These are phyloP conservation scores for Enteromius viviparus DNA, from an alignment of 2,797 vertebrate species.

Conservation along the genomic window DNA sequence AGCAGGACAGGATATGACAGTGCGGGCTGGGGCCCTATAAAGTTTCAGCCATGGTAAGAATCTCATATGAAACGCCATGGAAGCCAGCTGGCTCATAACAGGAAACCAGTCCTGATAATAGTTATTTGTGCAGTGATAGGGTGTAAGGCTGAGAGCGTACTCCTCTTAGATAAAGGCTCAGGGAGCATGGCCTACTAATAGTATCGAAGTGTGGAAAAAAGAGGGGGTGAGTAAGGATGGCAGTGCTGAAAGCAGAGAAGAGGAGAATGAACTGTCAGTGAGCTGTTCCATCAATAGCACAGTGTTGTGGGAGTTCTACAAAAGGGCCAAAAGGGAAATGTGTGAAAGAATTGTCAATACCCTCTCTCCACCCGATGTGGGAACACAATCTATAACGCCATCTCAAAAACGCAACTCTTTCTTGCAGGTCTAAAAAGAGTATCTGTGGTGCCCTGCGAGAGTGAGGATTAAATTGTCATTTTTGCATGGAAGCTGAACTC, in stretches of 20 bases:
- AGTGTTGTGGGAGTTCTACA: conserved; percentile 23
- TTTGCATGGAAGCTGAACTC: conserved; percentile 23
- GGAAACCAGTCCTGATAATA: conserved; percentile 42
- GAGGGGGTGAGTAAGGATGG: conserved; percentile 27
- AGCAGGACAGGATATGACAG: conserved; percentile 33
- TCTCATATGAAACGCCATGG: conserved; percentile 30
- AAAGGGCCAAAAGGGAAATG: conserved; percentile 22
- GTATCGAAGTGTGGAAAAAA: conserved; percentile 33
- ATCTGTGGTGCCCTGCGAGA: background rate
- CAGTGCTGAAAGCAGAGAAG: conserved; percentile 13
- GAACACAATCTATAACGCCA: conserved; percentile 28
- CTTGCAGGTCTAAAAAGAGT: conserved; percentile 29
- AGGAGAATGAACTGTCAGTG: conserved; percentile 38
- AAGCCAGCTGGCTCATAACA: conserved; percentile 25
- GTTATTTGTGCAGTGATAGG: conserved; percentile 37
- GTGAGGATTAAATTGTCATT: conserved; percentile 41
- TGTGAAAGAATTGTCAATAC: conserved; percentile 36
- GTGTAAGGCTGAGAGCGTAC: conserved; percentile 13
- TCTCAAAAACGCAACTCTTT: conserved; percentile 33
- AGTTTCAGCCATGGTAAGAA: conserved; percentile 21
- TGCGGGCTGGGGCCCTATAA: background rate
- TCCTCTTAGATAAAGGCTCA: conserved; percentile 33
- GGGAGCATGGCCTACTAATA: conserved; percentile 27
- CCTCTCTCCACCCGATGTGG: conserved; percentile 15
- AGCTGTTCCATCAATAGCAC: conserved; percentile 36